Evolutionary conservation across 2,113 vertebrate genomes (phyloP), one percentile per base, ranked within the genome.

Genomic region (Tylochromis polylepis): DNA sequence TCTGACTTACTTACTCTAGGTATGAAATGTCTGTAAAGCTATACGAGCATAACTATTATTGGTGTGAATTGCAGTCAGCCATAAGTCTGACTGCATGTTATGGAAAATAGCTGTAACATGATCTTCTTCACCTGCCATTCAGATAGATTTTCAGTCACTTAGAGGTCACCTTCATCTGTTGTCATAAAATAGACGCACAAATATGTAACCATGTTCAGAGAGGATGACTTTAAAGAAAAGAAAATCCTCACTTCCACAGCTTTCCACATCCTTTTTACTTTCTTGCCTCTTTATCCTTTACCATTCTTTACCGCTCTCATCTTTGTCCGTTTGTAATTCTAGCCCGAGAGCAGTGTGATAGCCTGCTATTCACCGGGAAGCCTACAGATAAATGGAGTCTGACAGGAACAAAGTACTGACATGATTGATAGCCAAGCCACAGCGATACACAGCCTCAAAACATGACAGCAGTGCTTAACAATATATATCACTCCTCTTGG

Each of bases 381-480:
- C 87, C 86, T 38, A 88, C 51, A 89, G 88, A 91, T 87, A 92
- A 88, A 93, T 85, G 58, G 80, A 92, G 46, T 87, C 58, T 90
- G 89, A 94, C 89, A 91, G 80, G 56, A 92, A 89, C 82, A 93
- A 92, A 90, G 75, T 65, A 81, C 86, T 65, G 90, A 86, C 87
- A 88, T 83, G 89, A 94, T 83, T 87, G 88, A 94, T 87, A 58
- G 81, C 81, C 36, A 20, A 86, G 49, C 83, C 83, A 60, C 83
- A 81, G 89, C 29, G 34, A 53, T 53, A 84, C 60, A n/a, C 72
- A 59, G 87, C 75, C 83, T 88, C 59, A 79, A 60, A 89, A 91
- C 89, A 88, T 89, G 83, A 89, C 91, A 89, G 53, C 18, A 27
- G 59, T 15, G 14, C 72, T 77, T 59, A 85, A 87, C 79, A 88